These are phyloP conservation scores for Hydraecia micacea DNA, from an alignment of 2,888 invertebrate genomes.

Conservation along the genomic window DNA sequence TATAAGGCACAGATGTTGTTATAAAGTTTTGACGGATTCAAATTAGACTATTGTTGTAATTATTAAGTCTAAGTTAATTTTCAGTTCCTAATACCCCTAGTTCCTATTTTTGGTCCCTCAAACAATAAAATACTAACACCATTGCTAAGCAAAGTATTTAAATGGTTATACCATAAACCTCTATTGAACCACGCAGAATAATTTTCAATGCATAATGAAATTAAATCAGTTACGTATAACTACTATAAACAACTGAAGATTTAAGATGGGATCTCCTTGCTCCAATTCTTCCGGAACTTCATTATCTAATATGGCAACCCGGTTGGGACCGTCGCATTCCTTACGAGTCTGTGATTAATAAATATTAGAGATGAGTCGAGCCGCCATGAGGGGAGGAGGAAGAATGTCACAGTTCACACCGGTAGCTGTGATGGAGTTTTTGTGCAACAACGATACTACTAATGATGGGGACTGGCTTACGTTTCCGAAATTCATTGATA, in stretches of 20 bases:
- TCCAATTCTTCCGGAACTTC: slow-evolving; percentile 38
- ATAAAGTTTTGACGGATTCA: too few species aligned
- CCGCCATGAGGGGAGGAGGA: slow-evolving; percentile 47
- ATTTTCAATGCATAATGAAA: background rate
- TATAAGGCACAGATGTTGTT: too few species aligned
- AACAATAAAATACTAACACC: too few species aligned
- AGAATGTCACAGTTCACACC: slow-evolving; percentile 56
- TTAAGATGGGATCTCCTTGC: background rate
- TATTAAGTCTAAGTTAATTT: too few species aligned
- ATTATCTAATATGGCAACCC: slow-evolving; percentile 15
- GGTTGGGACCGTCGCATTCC: slow-evolving; percentile 55
- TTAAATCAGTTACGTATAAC: background rate
- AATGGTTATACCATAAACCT: background rate
- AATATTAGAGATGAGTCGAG: slow-evolving; percentile 59
- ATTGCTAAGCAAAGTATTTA: too few species aligned
- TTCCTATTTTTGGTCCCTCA: too few species aligned
- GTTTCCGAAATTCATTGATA: background rate
- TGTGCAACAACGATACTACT: slow-evolving; percentile 2
- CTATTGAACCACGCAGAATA: background rate
- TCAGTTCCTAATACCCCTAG: too few species aligned
- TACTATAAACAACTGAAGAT: background rate
- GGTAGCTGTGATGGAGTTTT: slow-evolving; percentile 34
- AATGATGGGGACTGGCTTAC: background rate
- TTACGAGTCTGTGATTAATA: slow-evolving; percentile 57
- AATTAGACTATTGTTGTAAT: too few species aligned